Evolutionary conservation across 1,140 invertebrate species (phyloP).

Genomic region (Camponotus vicinus): DNA sequence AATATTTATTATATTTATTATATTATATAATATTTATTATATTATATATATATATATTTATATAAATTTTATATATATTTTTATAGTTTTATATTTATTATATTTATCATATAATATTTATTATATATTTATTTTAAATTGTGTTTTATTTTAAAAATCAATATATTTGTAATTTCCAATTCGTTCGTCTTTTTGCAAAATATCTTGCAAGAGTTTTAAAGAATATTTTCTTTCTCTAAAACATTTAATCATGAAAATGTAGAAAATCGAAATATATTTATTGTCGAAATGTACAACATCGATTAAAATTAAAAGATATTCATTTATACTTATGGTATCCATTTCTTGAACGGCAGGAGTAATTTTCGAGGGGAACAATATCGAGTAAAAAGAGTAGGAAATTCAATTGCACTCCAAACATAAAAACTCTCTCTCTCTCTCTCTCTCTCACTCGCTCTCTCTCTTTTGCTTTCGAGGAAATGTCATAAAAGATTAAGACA

Average conservation of each 20-base stretch:
- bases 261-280: background rate
- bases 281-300: background rate
- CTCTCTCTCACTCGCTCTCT: background rate
- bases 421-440: background rate
- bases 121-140: background rate
- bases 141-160: no score
- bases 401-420: background rate
- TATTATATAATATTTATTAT: no score
- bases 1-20: no score
- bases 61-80: no score
- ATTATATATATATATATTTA: no score
- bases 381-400: background rate
- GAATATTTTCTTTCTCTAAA: background rate
- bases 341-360: background rate
- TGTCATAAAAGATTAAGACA: conserved; percentile 51
- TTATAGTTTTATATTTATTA: no score
- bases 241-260: background rate
- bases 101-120: no score
- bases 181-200: background rate
- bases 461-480: background rate
- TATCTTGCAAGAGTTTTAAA: background rate
- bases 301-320: background rate
- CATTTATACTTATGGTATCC: background rate
- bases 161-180: background rate
- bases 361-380: background rate